Percentiles rank a stretch among this genome's conserved stretches.
Evolutionary conservation across 2,113 vertebrate species (phyloP).

Genomic region (Daphoenositta chrysoptera): DNA sequence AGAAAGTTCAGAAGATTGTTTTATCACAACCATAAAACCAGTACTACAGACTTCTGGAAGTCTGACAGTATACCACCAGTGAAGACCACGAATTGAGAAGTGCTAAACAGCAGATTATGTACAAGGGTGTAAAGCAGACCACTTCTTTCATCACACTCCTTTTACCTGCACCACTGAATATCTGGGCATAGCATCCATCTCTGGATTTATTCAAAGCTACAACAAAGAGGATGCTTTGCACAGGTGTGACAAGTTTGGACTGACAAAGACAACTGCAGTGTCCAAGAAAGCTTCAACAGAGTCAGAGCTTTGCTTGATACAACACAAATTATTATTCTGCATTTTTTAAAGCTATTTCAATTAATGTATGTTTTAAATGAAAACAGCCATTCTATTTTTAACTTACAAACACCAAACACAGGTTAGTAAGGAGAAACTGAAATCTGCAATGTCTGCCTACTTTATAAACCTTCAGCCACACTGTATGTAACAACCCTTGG

Average conservation of each 20-base stretch:
- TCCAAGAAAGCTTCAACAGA: background rate
- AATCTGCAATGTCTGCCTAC: background rate
- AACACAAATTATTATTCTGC: background rate
- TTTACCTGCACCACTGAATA: background rate
- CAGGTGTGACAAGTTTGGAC: fast-evolving
- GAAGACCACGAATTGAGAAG: background rate
- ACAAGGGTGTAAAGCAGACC: background rate
- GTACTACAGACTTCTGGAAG: background rate
- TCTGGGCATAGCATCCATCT: background rate
- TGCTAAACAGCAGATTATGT: background rate
- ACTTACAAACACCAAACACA: background rate
- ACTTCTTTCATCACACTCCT: background rate
- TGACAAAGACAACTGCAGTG: background rate
- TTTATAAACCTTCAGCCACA: background rate
- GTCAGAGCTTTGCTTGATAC: background rate
- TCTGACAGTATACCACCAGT: background rate
- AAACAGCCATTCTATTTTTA: background rate
- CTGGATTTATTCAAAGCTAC: background rate
- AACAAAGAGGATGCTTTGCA: fast-evolving
- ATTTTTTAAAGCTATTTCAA: background rate
- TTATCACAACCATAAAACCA: background rate
- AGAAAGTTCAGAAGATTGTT: background rate
- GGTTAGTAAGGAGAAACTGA: background rate
- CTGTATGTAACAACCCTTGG: background rate
- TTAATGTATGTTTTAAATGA: background rate